Conservation (phyloP, 1,140 invertebrate genomes). For the Hypothenemus hampei region DNA sequence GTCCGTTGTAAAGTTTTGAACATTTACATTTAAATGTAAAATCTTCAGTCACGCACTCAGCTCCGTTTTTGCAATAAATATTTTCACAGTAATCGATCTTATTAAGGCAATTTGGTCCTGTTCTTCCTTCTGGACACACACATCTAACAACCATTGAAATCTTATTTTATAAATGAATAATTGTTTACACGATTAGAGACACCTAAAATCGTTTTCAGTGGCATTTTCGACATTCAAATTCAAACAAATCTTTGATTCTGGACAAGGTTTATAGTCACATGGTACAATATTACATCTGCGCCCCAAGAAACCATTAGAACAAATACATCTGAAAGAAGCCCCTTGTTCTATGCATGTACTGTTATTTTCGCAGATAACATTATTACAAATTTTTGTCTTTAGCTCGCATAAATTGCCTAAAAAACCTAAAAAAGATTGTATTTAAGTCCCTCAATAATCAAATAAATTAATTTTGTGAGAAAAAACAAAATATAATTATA, state of each 20-base stretch:
- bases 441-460: too few species aligned
- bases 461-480: too few species aligned
- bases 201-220: conserved; percentile 45
- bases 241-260: conserved; percentile 49
- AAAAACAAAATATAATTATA: too few species aligned
- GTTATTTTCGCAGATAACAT: conserved; percentile 53
- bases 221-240: conserved; percentile 45
- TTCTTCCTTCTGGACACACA: conserved; percentile 51
- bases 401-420: conserved; percentile 49
- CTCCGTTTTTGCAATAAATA: conserved; percentile 51
- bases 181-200: too few species aligned
- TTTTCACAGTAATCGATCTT: conserved; percentile 54
- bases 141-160: conserved; percentile 46
- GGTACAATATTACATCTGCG: conserved; percentile 51
- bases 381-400: conserved; percentile 45
- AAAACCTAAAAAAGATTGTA: conserved; percentile 33
- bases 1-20: conserved; percentile 42
- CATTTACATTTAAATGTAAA: conserved; percentile 45
- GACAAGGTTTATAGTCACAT: conserved; percentile 55
- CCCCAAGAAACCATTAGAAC: conserved; percentile 54
- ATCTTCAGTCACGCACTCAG: conserved; percentile 48
- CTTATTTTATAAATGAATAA: neutral
- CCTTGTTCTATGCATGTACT: conserved; percentile 50
- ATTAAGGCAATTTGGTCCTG: conserved; percentile 45
- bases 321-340: conserved; percentile 55